These are phyloP conservation scores for Crax fasciolata DNA, from an alignment of 2,797 vertebrate species.

Conservation along the genomic window DNA sequence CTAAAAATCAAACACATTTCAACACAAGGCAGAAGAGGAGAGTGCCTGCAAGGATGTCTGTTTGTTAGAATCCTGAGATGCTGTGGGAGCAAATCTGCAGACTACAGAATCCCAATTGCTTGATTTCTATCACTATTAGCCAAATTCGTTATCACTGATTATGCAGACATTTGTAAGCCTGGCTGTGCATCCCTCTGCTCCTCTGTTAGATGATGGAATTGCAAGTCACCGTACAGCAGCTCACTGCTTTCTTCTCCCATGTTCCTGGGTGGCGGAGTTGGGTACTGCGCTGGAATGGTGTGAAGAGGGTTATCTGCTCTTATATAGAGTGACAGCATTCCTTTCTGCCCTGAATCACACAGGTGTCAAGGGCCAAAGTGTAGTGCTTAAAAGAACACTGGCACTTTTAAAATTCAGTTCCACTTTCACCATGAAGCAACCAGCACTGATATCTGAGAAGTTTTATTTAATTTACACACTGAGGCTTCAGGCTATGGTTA, in stretches of 20 bases:
- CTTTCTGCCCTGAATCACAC: not conserved
- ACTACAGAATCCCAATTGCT: not conserved
- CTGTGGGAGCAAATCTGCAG: not conserved
- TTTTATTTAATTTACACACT: not conserved
- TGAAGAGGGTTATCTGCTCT: too few relatives aligned
- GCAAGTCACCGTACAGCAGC: rapidly evolving
- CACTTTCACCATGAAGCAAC: not conserved
- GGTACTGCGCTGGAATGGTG: not conserved
- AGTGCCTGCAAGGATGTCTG: rapidly evolving
- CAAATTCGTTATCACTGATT: not conserved
- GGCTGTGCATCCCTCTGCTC: not conserved
- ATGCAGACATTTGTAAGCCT: not conserved
- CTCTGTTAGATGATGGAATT: not conserved
- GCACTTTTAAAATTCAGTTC: not conserved
- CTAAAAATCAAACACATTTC: not conserved
- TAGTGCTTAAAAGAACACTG: not conserved
- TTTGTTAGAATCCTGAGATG: not conserved
- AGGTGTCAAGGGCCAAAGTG: not conserved
- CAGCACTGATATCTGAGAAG: not conserved
- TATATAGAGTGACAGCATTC: not conserved
- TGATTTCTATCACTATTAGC: not conserved
- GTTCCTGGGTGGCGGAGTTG: not conserved
- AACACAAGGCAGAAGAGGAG: not conserved
- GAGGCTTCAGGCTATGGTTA: not conserved
- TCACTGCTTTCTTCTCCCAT: rapidly evolving